Conservation (phyloP, 2,113 vertebrate genomes). For the Tenrec ecaudatus region DNA sequence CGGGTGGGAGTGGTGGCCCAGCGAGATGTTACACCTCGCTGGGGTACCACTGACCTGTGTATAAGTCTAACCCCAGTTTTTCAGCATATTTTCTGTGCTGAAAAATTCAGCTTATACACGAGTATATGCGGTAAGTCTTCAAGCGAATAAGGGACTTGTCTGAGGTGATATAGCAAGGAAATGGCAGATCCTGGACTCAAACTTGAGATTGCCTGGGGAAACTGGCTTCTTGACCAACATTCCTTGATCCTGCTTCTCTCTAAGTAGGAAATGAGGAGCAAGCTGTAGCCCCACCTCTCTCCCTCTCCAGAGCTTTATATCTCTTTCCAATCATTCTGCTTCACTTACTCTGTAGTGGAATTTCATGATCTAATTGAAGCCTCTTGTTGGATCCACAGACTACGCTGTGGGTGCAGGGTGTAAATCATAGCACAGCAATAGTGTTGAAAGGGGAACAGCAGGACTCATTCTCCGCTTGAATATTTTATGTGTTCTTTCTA, state of each 20-base stretch:
- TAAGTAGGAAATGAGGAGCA: conserved; percentile 22
- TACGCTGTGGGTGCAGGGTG: conserved; percentile 26
- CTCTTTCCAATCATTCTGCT: conserved; percentile 40
- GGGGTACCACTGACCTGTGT: too few relatives aligned
- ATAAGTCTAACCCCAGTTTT: too few relatives aligned
- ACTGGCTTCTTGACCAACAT: not conserved
- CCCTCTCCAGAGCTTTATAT: conserved; percentile 16
- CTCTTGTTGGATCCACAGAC: conserved; percentile 6
- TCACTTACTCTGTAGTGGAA: conserved; percentile 3
- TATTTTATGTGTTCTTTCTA: conserved; percentile 70
- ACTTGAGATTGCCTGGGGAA: not conserved
- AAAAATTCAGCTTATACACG: too few relatives aligned
- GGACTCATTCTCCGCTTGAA: conserved; percentile 48
- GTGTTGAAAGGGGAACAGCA: conserved; percentile 58
- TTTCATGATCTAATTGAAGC: conserved; percentile 50
- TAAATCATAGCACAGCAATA: conserved; percentile 73
- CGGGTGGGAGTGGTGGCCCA: too few relatives aligned
- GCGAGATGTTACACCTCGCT: too few relatives aligned
- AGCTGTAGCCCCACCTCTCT: not conserved
- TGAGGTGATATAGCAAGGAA: not conserved
- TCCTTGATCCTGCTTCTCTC: not conserved
- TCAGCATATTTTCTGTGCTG: too few relatives aligned
- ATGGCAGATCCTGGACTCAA: conserved; percentile 41
- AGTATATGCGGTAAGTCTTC: too few relatives aligned
- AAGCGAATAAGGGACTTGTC: not conserved